Evolutionary conservation across 2,888 invertebrate species (phyloP), one percentile per base, ranked within the genome.

Genomic region (Branchellion lobata): DNA sequence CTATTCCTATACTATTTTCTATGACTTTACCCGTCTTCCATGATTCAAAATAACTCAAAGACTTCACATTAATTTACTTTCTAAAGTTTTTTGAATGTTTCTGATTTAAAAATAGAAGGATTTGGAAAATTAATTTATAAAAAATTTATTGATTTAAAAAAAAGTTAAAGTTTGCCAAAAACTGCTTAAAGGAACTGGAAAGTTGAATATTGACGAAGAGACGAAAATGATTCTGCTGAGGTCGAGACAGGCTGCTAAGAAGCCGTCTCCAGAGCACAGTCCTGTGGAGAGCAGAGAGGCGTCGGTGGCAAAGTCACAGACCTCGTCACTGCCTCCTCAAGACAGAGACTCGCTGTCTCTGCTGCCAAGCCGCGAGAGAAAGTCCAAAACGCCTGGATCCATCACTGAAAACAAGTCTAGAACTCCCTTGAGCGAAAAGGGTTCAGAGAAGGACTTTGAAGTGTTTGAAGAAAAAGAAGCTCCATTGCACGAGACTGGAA

Each of bases 201-300:
- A 76, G 11, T 82, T 84, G 47, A 80, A 81, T 57, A 83, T 84
- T 27, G 83, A 83, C 53, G 77, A 68, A 8, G 83, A 82, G 61
- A 84, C 83, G 0, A 82, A 82, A 68, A 76, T 81, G 11, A 82
- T 83, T 51, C 80, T 84, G 29, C 68, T 83, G 47, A 51, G 83
- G 31, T 83, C 83, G 18, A 79, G 83, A 24, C 82, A 83, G 73
- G 83, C 84, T 14, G 80, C 81, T 1, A 74, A 47, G 27, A 77
- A 80, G n/a, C 84, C 83, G 5, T 84, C 83, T 29, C 84, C 84
- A n/a, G 81, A 83, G 27, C 76, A 80, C 34, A 81, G 76, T 71
- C 82, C 83, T n/a, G 74, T 74, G 14, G 33, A 76, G 36, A 78
- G 78, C 47, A 81, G 79, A 18, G 29, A 3, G 18, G 77, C 79